Conservation (phyloP, 2,797 vertebrate species). For the Carduelis carduelis region DNA sequence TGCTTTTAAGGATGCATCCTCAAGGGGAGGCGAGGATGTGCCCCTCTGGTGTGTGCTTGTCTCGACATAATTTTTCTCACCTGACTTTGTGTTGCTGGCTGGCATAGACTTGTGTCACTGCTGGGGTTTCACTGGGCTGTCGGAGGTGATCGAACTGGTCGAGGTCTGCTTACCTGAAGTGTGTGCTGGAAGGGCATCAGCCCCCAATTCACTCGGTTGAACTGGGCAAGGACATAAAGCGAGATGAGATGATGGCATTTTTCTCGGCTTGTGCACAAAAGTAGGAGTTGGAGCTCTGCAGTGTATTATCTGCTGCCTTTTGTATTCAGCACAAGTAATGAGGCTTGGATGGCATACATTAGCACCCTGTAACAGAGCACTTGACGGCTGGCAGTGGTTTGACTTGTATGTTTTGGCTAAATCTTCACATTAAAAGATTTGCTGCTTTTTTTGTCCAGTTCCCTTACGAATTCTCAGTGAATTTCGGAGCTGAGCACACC, state of each 20-base stretch:
- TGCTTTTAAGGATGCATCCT: background rate
- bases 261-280: background rate
- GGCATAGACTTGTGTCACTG: fast-evolving
- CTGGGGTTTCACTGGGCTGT: background rate
- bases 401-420: background rate
- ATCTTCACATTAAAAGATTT: background rate
- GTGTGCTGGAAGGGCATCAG: background rate
- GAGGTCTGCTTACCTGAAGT: background rate
- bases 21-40: background rate
- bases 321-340: background rate
- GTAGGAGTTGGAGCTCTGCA: constrained; percentile 25
- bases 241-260: background rate
- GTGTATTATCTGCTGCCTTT: constrained; percentile 25
- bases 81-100: background rate
- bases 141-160: background rate
- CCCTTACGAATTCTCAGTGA: background rate
- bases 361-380: background rate
- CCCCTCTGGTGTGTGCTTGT: background rate
- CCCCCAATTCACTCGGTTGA: background rate
- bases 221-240: background rate
- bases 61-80: background rate
- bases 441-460: background rate
- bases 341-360: background rate
- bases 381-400: background rate
- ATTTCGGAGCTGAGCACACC: background rate